phyloP scores from a whole-genome alignment of 2,797 vertebrate species.

The Myoxocephalus aenaeus region DNA sequence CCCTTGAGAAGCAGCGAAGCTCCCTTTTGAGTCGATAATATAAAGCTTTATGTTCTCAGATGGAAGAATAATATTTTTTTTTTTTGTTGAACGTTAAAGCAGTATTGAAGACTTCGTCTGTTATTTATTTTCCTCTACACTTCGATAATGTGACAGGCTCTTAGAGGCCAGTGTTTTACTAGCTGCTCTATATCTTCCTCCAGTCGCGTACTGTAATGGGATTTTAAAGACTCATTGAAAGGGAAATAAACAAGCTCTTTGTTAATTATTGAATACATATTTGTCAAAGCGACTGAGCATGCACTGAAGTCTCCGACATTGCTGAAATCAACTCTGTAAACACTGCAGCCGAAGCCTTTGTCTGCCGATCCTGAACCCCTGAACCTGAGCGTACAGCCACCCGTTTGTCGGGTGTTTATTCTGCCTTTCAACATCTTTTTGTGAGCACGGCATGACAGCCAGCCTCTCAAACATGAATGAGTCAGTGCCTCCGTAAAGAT shows the following conservation, averaged over 20 bases:
- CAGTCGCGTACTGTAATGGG: background rate
- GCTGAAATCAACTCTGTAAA: conserved; percentile 34
- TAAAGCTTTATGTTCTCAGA: conserved; percentile 51
- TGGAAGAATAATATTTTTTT: conserved; percentile 40
- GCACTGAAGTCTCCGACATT: conserved; percentile 25
- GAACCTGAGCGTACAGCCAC: conserved; percentile 49
- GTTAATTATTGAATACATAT: conserved; percentile 42
- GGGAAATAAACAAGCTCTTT: conserved; percentile 22
- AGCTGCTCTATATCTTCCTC: background rate
- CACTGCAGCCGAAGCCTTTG: conserved; percentile 36
- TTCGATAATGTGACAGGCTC: conserved; percentile 14
- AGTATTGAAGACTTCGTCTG: background rate
- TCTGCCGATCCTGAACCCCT: conserved; percentile 55
- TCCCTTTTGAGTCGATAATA: conserved; percentile 51
- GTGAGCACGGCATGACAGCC: conserved; percentile 57
- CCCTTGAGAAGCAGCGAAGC: conserved; percentile 70
- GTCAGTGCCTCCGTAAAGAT: conserved; percentile 64
- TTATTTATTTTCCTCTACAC: background rate
- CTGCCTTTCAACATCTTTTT: conserved; percentile 64
- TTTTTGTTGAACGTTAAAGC: conserved; percentile 30
- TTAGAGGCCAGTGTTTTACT: background rate
- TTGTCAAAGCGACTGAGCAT: conserved; percentile 19
- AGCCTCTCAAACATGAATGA: conserved; percentile 70
- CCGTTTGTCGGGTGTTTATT: conserved; percentile 56
- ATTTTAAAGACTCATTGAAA: conserved; percentile 12